phyloP scores from a whole-genome alignment of 2,113 vertebrate genomes.

The Pyxicephalus adspersus region DNA sequence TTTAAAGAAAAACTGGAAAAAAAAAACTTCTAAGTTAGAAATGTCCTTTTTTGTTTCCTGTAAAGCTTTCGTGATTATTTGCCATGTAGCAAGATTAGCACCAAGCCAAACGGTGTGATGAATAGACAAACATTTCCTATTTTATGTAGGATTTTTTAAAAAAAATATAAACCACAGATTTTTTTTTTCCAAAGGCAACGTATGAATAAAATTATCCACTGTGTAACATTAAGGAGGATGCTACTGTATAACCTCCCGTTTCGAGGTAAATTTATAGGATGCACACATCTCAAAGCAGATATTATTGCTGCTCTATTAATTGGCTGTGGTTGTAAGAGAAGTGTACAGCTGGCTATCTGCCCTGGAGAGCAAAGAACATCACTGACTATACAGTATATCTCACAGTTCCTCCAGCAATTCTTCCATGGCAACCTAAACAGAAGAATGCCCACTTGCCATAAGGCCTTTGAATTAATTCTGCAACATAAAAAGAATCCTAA shows the following conservation, averaged over 20 bases:
- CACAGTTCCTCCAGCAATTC: slow-evolving; percentile 1
- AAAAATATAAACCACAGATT: neutral
- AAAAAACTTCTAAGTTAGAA: too few relatives aligned
- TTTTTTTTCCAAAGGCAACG: neutral
- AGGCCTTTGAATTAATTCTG: neutral
- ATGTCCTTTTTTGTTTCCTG: too few relatives aligned
- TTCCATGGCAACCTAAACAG: slow-evolving; percentile 34
- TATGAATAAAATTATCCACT: neutral
- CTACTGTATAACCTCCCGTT: neutral
- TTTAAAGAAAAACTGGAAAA: too few relatives aligned
- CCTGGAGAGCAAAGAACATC: slow-evolving; percentile 35
- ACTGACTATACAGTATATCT: slow-evolving; percentile 38
- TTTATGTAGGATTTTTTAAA: too few relatives aligned
- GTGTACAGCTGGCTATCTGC: slow-evolving; percentile 44
- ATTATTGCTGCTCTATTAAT: slow-evolving; percentile 53
- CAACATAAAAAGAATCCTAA: neutral
- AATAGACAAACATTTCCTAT: too few relatives aligned
- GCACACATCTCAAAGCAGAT: slow-evolving; percentile 24
- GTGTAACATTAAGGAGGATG: neutral
- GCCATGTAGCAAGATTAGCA: too few relatives aligned
- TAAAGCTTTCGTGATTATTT: too few relatives aligned
- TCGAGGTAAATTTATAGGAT: slow-evolving; percentile 5
- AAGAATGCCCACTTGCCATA: slow-evolving; percentile 8
- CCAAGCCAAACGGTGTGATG: too few relatives aligned
- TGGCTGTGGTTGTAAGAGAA: neutral